Base-by-base conservation (phyloP, 2,797 vertebrate genomes). In the Acanthurus leucopareius region DNA sequence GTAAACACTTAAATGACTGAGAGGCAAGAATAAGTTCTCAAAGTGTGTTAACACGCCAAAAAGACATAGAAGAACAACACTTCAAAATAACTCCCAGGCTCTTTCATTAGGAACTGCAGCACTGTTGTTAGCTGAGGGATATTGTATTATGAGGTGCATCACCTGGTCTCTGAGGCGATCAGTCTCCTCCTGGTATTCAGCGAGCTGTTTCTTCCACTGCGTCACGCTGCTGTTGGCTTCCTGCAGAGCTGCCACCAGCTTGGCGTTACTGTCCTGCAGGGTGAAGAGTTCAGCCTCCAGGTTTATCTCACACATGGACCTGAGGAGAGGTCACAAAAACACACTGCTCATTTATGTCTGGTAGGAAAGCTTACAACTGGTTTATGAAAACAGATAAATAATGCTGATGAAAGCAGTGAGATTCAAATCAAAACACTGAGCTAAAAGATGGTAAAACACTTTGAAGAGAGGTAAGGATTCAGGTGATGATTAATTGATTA, bases 211-310 rank as follows among this genome's bases (percentile, higher is more conserved):
- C 92, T 98, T 97, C 98, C 98, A 99, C 83, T 97, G 95, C 28
- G 97, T 96, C 63, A 97, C 97, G 0, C 94, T 97, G 80, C 95
- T 92, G 25, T 98, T 97, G 85, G 98, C 97, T 73, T 99, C 97
- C 2, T 96, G 96, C 67, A 99, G 94, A 0, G 98, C 98, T 0
- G 95, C 94, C 35, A 97, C 96, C 45, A 99, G 94, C 88, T 97
- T 97, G 76, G 92, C 93, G 77, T 99, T 99, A 88, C 96, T 98
- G 94, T 99, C 97, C 94, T 98, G 97, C 52, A 99, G 95, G 16
- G 97, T 96, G 89, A 97, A 97, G 82, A 99, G 97, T 73, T 99
- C 98, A 0, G 97, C 96, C 81, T 99, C 98, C 93, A 97, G 94
- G 89, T 97, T 97, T 32, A 97, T 95, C 92, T 99, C 98, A 4